These are phyloP conservation scores for Scotopteryx bipunctaria DNA, from an alignment of 2,888 invertebrate species.

Conservation along the genomic window DNA sequence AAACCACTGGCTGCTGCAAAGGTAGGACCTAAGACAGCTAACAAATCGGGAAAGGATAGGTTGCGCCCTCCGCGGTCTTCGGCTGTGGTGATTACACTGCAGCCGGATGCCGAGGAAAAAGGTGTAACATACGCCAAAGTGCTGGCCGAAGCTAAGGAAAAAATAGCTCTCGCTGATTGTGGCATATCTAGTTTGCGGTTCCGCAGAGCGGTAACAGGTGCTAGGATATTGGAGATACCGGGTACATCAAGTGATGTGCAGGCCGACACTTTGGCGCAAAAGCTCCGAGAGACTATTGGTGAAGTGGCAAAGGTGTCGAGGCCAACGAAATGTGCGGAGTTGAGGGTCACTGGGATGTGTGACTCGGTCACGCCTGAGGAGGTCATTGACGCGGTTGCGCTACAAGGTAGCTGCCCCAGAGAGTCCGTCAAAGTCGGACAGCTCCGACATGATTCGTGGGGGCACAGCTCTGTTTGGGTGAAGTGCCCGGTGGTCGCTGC, in stretches of 20 bases:
- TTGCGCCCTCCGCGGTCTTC: no score
- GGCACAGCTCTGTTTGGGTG: not conserved
- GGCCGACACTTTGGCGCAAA: not conserved
- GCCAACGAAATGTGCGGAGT: not conserved
- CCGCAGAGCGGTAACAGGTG: no score
- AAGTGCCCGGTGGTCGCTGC: slow-evolving; percentile 14
- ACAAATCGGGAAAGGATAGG: no score
- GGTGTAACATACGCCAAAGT: no score
- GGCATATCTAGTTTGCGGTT: not conserved
- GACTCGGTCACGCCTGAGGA: not conserved
- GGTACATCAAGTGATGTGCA: not conserved
- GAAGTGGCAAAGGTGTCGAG: not conserved
- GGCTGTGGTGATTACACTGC: no score
- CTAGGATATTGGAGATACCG: not conserved
- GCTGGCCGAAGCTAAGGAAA: no score
- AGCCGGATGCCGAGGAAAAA: no score
- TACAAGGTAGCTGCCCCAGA: not conserved
- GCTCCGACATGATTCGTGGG: no score
- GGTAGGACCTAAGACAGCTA: no score
- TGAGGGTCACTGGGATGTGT: not conserved
- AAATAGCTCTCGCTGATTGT: no score
- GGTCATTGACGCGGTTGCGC: not conserved
- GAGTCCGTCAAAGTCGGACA: not conserved
- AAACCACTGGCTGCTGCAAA: no score
- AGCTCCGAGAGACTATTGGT: not conserved